Base-by-base conservation (phyloP, 2,888 invertebrate species). In the Pachliopta kotzebuea region DNA sequence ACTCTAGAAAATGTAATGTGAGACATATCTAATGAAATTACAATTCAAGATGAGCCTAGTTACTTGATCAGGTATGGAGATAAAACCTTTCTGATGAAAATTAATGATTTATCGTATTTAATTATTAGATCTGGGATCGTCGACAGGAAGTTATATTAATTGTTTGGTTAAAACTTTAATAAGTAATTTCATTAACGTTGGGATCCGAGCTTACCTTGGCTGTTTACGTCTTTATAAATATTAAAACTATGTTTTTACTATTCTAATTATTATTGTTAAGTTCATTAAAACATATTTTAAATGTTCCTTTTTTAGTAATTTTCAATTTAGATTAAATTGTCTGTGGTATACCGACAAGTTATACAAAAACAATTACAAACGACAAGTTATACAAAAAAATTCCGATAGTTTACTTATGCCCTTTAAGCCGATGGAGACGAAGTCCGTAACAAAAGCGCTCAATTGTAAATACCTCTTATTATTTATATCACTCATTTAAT, bases 1-100 rank as follows among this genome's bases (percentile, higher is more conserved):
- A 50, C 95, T 93, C 96, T 96, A 77, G 20, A 78, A 79, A n/a
- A 50, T 31, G 31, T 52, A 42, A 26, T n/a, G n/a, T 4, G 45
- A 45, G n/a, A 6, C 37, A 37, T 37, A 45, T n/a, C 18, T 1
- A 45, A 45, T n/a, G 2, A 45, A 18, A 14, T 45, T 6, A n/a
- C 45, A n/a, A n/a, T 45, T 0, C 45, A 18, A 45, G 11, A 18
- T 3, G 11, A 45, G n/a, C 4, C 18, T 4, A n/a, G 45, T n/a
- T 45, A 45, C 45, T n/a, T 3, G 45, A 42, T 42, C 45, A 3
- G 2, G n/a, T 1, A 45, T 7, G 45, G 45, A 6, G n/a, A 4
- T n/a, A 45, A 45, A 18, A 4, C 18, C n/a, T 14, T 9, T 6
- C 11, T n/a, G 6, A 45, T 2, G 2, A 45, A 45, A n/a, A n/a